Evolutionary conservation across 2,797 vertebrate genomes (phyloP), one percentile per base, ranked within the genome.

Genomic region (Odontamblyopus rebecca): DNA sequence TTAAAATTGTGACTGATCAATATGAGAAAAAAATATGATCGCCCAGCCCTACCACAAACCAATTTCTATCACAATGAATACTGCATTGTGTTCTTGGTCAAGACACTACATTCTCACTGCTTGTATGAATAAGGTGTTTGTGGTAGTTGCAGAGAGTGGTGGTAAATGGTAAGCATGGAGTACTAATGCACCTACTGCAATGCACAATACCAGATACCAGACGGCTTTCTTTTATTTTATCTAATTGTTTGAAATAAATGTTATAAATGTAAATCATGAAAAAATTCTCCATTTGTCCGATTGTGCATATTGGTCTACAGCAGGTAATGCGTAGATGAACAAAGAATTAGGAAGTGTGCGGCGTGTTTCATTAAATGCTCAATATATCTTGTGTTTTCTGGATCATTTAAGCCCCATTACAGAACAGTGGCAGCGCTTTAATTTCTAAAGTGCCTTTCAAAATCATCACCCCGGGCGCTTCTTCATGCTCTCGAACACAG

Each of bases 331-430:
- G 81, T 82, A 79, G 86, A 86, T 82, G 83, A 72, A 80, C 84
- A 79, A 78, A 85, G 87, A 93, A 91, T 92, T 94, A 93, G 88
- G 71, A 72, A 85, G 83, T 88, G 84, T 82, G 91, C 77, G 67
- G 76, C 83, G 82, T 86, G 85, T 94, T 94, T 94, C 93, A 94
- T 94, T 94, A 94, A 94, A 94, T 93, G 93, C 92, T 94, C 94
- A 93, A 94, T 94, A 94, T 90, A 94, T 95, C 92, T 94, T 95
- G 91, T 91, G 92, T 94, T 94, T 95, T 95, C 94, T 95, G 94
- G 91, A 92, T 94, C 94, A 95, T 95, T 95, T 94, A 93, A 93
- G 93, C 91, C 94, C 93, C 94, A 94, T 94, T 94, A 95, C 93
- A 93, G 93, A 90, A 91, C 91, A 93, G 89, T 89, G 86, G 89